Conservation (phyloP, 2,797 vertebrate species). For the Phalanger gymnotis region DNA sequence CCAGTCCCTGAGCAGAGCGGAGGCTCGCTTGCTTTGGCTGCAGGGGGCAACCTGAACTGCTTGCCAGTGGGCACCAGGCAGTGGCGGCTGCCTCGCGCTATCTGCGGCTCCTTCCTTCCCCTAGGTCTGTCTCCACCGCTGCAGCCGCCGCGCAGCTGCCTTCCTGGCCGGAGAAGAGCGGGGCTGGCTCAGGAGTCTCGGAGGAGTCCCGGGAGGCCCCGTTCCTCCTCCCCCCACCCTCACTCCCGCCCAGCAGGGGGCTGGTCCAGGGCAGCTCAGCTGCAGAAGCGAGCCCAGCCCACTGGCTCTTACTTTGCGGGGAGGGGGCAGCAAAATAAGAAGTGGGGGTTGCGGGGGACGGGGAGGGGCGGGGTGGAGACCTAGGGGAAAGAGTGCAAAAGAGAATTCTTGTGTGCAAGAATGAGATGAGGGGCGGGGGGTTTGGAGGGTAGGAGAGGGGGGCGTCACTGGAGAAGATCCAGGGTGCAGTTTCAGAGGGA, state of each 20-base stretch:
- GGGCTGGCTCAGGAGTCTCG: rapidly evolving
- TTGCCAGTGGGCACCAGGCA: not conserved
- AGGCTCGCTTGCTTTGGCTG: not conserved
- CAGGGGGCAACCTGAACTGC: not conserved
- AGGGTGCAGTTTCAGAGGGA: not conserved
- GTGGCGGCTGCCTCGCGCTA: not conserved
- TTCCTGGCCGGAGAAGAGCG: not conserved
- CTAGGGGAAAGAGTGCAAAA: not conserved
- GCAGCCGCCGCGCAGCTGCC: not conserved
- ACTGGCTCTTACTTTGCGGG: not conserved
- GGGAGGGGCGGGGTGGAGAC: not conserved
- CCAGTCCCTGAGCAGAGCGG: not conserved
- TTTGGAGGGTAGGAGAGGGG: not conserved
- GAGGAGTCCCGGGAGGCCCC: not conserved
- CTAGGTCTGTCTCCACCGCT: not conserved
- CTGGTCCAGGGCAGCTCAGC: not conserved
- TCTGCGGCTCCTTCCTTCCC: not conserved
- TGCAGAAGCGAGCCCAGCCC: not conserved
- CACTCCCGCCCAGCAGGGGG: not conserved
- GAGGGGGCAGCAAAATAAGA: not conserved
- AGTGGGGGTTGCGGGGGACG: not conserved
- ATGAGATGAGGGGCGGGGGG: not conserved
- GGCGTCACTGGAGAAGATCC: not conserved
- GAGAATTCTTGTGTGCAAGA: not conserved
- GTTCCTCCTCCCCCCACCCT: not conserved